Evolutionary conservation across 2,888 invertebrate species (phyloP).

Genomic region (Machimus atricapillus): DNA sequence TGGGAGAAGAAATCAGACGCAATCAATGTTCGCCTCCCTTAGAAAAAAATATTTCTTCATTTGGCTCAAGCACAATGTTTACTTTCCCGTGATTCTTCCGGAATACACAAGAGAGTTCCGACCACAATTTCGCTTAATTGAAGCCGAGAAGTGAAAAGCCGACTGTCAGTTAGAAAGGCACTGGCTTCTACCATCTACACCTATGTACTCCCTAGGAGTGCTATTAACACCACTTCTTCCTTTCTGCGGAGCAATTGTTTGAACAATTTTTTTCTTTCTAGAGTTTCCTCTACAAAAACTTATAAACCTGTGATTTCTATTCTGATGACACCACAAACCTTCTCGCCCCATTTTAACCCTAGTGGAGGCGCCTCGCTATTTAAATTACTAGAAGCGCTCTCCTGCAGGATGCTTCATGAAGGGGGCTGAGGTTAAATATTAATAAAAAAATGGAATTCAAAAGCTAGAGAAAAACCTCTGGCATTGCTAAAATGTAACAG

Average conservation of each 20-base stretch:
- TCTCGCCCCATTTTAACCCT: background rate
- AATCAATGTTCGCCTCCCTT: background rate
- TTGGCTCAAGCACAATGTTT: background rate
- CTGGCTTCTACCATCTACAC: background rate
- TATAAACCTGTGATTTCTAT: constrained; percentile 11
- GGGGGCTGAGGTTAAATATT: background rate
- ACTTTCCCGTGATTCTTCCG: background rate
- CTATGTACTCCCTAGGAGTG: background rate
- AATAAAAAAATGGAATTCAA: background rate
- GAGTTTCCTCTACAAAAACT: background rate
- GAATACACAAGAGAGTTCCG: background rate
- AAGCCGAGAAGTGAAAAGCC: background rate
- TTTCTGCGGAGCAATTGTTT: background rate
- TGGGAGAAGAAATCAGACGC: background rate
- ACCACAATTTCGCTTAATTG: background rate
- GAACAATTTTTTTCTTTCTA: background rate
- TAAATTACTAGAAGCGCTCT: background rate
- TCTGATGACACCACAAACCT: constrained; percentile 14
- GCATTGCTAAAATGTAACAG: background rate
- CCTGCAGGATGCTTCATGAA: background rate
- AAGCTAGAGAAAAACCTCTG: background rate
- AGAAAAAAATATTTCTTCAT: background rate
- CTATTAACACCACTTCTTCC: background rate
- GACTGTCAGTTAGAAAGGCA: background rate
- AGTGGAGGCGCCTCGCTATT: background rate